Evolutionary conservation across 2,797 vertebrate species (phyloP).

Genomic region (Thalassophryne amazonica): DNA sequence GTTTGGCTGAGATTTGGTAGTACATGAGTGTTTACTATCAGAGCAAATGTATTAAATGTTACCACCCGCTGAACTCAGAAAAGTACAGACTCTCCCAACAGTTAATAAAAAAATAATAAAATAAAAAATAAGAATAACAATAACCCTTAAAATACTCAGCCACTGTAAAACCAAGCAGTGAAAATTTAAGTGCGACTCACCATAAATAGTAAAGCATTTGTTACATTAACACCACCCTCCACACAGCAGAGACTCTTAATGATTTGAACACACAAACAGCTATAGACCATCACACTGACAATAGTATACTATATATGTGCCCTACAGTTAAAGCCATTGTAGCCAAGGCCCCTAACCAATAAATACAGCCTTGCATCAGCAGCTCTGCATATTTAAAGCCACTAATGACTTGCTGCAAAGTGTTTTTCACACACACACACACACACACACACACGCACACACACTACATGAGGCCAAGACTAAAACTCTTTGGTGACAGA

Average conservation of each 20-base stretch:
- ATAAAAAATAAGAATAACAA: too few species aligned
- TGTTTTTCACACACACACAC: too few species aligned
- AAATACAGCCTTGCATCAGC: slow-evolving; percentile 62
- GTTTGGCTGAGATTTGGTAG: too few species aligned
- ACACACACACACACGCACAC: slow-evolving; percentile 31
- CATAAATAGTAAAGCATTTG: slow-evolving; percentile 27
- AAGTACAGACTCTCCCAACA: too few species aligned
- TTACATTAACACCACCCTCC: slow-evolving; percentile 47
- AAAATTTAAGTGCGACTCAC: too few species aligned
- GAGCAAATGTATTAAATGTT: too few species aligned
- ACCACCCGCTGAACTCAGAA: too few species aligned
- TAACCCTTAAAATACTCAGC: too few species aligned
- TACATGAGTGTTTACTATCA: too few species aligned
- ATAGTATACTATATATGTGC: slow-evolving; percentile 46
- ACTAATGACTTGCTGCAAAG: slow-evolving; percentile 57
- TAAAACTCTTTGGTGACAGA: slow-evolving; percentile 19
- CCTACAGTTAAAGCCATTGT: slow-evolving; percentile 61
- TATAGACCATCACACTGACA: slow-evolving; percentile 25
- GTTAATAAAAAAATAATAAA: too few species aligned
- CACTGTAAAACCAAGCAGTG: too few species aligned
- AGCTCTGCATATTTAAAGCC: slow-evolving; percentile 64
- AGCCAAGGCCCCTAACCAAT: slow-evolving; percentile 45
- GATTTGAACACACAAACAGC: slow-evolving; percentile 19
- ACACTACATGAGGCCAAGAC: slow-evolving; percentile 24
- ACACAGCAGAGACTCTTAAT: slow-evolving; percentile 1